A percentile compares a stretch with the other conserved stretches of the same genome.
Evolutionary conservation across 1,140 invertebrate species (phyloP).

Genomic region (Drosophila truncata): DNA sequence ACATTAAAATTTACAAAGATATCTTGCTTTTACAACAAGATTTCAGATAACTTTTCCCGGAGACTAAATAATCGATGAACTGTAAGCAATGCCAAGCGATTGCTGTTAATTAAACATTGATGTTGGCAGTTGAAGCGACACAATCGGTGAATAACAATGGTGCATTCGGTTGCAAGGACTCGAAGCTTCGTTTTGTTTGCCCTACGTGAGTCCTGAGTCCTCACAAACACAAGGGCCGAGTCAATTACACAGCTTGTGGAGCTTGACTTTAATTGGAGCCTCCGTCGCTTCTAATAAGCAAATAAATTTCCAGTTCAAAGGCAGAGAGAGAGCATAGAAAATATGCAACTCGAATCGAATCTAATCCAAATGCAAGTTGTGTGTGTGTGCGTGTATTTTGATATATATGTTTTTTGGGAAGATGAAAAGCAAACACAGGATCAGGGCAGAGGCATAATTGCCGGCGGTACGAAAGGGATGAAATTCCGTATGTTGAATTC

Average conservation of each 20-base stretch:
- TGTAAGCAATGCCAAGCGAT: conserved; percentile 10
- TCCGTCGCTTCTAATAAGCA: conserved; percentile 34
- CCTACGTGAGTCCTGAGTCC: conserved; percentile 4
- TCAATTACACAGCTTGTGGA: conserved; percentile 25
- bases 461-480: conserved; percentile 13
- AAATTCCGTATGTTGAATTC: conserved; percentile 1
- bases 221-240: conserved; percentile 4
- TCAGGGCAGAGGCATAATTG: conserved; percentile 22
- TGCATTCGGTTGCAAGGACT: background rate
- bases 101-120: conserved; percentile 25
- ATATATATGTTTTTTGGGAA: conserved; percentile 7
- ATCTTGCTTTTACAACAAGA: too few relatives aligned
- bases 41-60: too few relatives aligned
- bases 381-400: background rate
- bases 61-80: conserved; percentile 9
- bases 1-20: too few relatives aligned
- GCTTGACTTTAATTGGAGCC: conserved; percentile 25
- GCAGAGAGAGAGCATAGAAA: background rate
- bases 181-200: too few relatives aligned
- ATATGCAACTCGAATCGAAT: conserved; percentile 18
- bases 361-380: conserved; percentile 17
- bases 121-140: conserved; percentile 9
- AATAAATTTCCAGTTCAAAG: conserved; percentile 28
- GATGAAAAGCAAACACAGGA: conserved; percentile 54
- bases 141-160: conserved; percentile 14